Conservation (phyloP, 2,888 invertebrate species). For the Dicyrtoma fusca region DNA sequence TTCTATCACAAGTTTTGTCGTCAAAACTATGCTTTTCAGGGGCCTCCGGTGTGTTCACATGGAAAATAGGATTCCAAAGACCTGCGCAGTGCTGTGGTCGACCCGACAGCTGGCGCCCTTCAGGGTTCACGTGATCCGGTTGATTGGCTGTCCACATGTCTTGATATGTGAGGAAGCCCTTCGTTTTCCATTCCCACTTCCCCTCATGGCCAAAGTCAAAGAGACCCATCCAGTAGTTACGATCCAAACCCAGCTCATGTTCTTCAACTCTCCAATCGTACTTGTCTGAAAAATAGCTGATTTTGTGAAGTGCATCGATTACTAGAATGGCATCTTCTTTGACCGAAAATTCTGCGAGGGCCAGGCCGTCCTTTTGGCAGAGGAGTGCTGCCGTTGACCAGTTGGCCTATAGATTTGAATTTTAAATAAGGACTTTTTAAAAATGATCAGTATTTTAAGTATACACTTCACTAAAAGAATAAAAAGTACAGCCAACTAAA, state of each 20-base stretch:
- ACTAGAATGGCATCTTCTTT: background rate
- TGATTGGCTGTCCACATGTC: background rate
- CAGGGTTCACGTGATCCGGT: background rate
- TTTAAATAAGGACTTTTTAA: too few species aligned
- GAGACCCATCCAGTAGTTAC: conserved; percentile 10
- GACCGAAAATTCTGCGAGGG: background rate
- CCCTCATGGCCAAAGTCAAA: background rate
- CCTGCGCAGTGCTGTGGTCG: background rate
- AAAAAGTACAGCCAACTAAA: too few species aligned
- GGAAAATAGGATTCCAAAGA: background rate
- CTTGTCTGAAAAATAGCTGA: background rate
- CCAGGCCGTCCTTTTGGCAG: background rate
- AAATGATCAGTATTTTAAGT: too few species aligned
- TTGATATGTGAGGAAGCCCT: background rate
- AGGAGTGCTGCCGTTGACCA: background rate
- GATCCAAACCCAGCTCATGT: background rate
- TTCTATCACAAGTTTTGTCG: background rate
- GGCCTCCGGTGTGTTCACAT: background rate
- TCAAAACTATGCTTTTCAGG: conserved; percentile 4
- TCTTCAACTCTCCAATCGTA: background rate
- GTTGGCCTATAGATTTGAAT: background rate
- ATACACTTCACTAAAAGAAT: too few species aligned
- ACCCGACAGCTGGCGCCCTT: background rate
- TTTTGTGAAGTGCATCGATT: background rate
- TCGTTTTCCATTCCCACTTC: background rate